Percentiles rank a stretch among this genome's conserved stretches.
Evolutionary conservation across 2,888 invertebrate species (phyloP).

Genomic region (Cephus nigrinus): DNA sequence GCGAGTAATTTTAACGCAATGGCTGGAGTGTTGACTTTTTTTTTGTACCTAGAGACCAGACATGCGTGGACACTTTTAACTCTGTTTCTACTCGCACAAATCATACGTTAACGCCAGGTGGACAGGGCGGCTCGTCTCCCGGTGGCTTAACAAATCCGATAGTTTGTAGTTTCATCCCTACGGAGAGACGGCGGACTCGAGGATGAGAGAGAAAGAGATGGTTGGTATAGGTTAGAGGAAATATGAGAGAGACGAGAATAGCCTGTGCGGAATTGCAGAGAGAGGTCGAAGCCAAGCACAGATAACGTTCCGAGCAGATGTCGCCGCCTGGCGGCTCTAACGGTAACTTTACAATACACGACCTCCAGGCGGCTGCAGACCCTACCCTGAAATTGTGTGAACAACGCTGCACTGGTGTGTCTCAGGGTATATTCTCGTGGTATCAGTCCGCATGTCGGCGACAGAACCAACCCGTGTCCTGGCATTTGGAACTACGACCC

Average conservation of each 20-base stretch:
- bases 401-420: slow-evolving; percentile 15
- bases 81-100: neutral
- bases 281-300: slow-evolving; percentile 22
- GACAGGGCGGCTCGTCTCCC: slow-evolving; percentile 6
- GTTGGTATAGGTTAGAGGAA: slow-evolving; percentile 11
- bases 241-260: slow-evolving; percentile 6
- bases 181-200: slow-evolving; percentile 18
- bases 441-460: slow-evolving; percentile 44
- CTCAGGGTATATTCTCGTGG: slow-evolving; percentile 23
- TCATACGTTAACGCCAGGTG: neutral
- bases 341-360: slow-evolving; percentile 45
- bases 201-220: slow-evolving; percentile 11
- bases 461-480: slow-evolving; percentile 31
- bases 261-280: slow-evolving; percentile 17
- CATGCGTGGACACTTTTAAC: neutral
- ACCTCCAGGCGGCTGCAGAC: slow-evolving; percentile 18
- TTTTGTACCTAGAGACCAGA: neutral
- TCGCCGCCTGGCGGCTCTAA: slow-evolving; percentile 42
- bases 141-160: slow-evolving; percentile 35
- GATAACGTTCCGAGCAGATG: slow-evolving; percentile 62
- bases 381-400: neutral
- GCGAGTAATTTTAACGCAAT: neutral
- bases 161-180: slow-evolving; percentile 37
- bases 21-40: neutral
- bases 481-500: slow-evolving; percentile 21